Evolutionary conservation across 2,888 invertebrate species (phyloP).

Genomic region (Drosophila neotestacea): DNA sequence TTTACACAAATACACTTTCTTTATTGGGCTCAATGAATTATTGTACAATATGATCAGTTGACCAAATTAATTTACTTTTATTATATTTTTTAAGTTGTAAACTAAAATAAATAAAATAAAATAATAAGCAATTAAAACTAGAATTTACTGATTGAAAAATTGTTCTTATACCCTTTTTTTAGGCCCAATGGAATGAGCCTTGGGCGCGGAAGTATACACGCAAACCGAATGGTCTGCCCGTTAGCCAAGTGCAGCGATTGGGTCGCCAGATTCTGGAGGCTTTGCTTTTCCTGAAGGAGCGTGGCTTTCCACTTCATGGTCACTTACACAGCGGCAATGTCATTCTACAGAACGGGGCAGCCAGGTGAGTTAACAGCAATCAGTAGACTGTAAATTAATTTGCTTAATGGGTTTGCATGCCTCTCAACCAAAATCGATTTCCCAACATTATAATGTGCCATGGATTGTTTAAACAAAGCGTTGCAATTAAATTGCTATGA

Average conservation of each 20-base stretch:
- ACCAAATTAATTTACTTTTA: too few species aligned
- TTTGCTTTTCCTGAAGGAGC: slow-evolving; percentile 92
- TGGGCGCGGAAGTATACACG: slow-evolving; percentile 91
- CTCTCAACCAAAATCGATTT: slow-evolving; percentile 3
- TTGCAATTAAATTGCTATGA: not conserved
- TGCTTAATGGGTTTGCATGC: slow-evolving; percentile 29
- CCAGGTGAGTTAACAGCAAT: slow-evolving; percentile 87
- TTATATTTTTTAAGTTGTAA: too few species aligned
- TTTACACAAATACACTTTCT: too few species aligned
- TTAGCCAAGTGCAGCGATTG: slow-evolving; percentile 93
- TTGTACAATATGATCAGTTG: too few species aligned
- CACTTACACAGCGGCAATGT: slow-evolving; percentile 96
- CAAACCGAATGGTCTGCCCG: slow-evolving; percentile 89
- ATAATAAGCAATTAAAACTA: too few species aligned
- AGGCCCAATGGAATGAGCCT: slow-evolving; percentile 93
- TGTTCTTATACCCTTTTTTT: too few species aligned
- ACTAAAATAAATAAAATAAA: too few species aligned
- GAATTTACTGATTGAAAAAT: too few species aligned
- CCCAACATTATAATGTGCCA: not conserved
- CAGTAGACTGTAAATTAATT: slow-evolving; percentile 42
- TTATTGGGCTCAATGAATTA: too few species aligned
- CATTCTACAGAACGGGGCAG: slow-evolving; percentile 96
- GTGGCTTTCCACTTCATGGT: slow-evolving; percentile 94
- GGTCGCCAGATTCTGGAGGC: slow-evolving; percentile 95
- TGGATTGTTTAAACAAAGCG: not conserved